Evolutionary conservation across 2,113 vertebrate species (phyloP), one percentile per base, ranked within the genome.

Genomic region (Daubentonia madagascariensis): DNA sequence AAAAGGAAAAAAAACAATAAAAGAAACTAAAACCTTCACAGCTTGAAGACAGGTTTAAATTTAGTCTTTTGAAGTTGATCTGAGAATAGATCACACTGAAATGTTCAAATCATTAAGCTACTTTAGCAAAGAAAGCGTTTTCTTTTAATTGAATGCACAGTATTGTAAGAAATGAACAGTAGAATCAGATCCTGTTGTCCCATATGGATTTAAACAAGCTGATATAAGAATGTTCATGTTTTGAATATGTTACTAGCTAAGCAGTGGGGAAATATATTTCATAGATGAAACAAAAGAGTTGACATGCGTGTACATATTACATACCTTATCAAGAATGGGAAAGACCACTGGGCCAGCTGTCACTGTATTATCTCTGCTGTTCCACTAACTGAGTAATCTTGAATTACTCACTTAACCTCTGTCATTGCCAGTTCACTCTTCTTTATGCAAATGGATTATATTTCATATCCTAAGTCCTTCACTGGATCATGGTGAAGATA

Each of bases 31-130:
- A 91, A 86, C 75, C 54, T 80, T 91, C 65, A 14, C 20, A 45
- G 75, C 45, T 93, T 98, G 96, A 68, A 95, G 96, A 97, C 10
- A 65, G 40, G 52, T 97, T 95, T 97, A 97, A 96, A 98, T 97
- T 89, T 45, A 65, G 30, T 72, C 96, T 84, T 98, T 98, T 98
- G 93, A 97, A 97, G 92, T 88, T 97, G 97, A 97, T 98, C 94
- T 3, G 59, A 96, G 97, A 97, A 96, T 35, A 8, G 88, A 96
- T 92, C 84, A 79, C 84, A 95, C 48, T 85, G 23, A 96, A 76
- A 96, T 92, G 96, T 95, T 97, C 85, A 97, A 93, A 72, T 78
- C 88, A 90, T 80, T 72, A 96, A 92, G 89, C 30, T 84, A 12
- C 67, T 88, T 96, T 97, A 92, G 67, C 61, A 96, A 98, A 92